Evolutionary conservation across 2,113 vertebrate genomes (phyloP).

Genomic region (Peucedramus taeniatus): DNA sequence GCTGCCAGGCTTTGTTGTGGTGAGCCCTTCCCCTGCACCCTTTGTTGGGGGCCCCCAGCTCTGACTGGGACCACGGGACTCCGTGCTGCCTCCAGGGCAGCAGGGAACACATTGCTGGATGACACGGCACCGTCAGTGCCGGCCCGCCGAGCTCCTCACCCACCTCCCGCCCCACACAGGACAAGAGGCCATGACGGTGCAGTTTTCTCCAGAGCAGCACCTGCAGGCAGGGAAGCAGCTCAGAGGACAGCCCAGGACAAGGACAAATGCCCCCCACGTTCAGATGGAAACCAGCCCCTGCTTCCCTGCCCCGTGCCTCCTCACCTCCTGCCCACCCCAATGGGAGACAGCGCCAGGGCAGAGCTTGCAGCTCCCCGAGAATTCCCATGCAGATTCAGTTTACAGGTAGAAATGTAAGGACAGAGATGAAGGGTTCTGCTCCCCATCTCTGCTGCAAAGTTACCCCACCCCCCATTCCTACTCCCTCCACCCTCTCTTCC

Average conservation of each 20-base stretch:
- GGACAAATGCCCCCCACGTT: rapidly evolving
- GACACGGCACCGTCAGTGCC: rapidly evolving
- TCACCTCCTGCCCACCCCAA: background rate
- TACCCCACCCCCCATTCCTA: background rate
- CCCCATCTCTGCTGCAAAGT: background rate
- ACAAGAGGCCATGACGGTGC: background rate
- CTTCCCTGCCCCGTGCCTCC: background rate
- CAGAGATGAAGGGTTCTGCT: rapidly evolving
- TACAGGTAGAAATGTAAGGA: background rate
- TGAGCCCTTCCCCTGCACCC: background rate
- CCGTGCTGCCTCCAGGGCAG: background rate
- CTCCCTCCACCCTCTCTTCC: background rate
- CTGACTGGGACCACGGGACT: rapidly evolving
- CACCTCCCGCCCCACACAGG: background rate
- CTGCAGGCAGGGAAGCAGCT: background rate
- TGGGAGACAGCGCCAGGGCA: rapidly evolving
- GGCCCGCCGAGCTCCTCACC: background rate
- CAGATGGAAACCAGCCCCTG: background rate
- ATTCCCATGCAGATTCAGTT: background rate
- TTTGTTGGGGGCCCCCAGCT: background rate
- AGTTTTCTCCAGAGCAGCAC: background rate
- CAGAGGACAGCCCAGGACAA: background rate
- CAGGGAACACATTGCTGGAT: background rate
- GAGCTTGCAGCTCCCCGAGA: background rate
- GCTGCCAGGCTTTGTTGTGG: background rate